A percentile compares a stretch with the other conserved stretches of the same genome.
phyloP scores from a whole-genome alignment of 2,113 vertebrate species.

The Mionectes macconnelli region DNA sequence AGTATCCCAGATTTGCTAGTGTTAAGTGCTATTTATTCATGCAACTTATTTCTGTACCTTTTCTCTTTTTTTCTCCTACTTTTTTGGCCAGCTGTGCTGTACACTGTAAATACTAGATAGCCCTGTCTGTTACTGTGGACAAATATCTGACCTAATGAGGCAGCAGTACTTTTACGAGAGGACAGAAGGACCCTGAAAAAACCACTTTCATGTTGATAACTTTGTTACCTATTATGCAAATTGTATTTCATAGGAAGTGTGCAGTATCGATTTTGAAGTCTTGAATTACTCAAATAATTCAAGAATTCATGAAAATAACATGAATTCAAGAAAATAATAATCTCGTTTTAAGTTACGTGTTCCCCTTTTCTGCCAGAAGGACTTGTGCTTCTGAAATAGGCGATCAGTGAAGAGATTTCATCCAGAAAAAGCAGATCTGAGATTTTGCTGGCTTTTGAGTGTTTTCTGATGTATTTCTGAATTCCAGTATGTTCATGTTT shows the following conservation, averaged over 20 bases:
- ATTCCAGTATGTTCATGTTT: background rate
- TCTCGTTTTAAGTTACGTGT: background rate
- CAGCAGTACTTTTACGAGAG: background rate
- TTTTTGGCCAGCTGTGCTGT: background rate
- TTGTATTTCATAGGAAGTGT: background rate
- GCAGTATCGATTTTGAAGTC: background rate
- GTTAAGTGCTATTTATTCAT: background rate
- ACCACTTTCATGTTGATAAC: background rate
- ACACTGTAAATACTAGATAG: background rate
- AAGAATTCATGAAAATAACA: background rate
- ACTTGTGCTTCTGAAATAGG: background rate
- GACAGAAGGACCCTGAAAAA: background rate
- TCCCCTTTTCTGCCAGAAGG: background rate
- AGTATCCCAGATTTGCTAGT: background rate
- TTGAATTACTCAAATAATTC: background rate
- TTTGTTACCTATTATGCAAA: background rate
- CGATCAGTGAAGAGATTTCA: background rate
- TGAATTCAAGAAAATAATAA: background rate
- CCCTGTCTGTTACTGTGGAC: background rate
- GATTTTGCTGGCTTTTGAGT: background rate
- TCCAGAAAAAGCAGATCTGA: background rate
- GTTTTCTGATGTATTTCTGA: background rate
- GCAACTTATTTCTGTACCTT: background rate
- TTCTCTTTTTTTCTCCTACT: fast-evolving
- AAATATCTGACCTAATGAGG: background rate